Evolutionary conservation across 1,140 invertebrate genomes (phyloP), one percentile per base, ranked within the genome.

Genomic region (Portunus trituberculatus): DNA sequence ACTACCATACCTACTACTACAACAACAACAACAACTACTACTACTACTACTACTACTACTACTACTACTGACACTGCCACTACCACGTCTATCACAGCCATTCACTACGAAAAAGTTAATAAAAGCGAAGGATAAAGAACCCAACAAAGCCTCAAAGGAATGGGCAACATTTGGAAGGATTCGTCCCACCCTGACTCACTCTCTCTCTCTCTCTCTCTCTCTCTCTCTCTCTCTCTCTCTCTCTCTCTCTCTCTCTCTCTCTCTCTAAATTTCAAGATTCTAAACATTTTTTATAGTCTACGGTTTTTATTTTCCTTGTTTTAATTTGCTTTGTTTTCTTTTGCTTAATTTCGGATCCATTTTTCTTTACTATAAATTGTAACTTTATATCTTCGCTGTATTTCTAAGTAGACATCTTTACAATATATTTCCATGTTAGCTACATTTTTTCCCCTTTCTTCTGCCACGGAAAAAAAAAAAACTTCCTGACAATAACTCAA

Each of bases 171-270:
- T 76, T 76, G 67, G 20, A n/a, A 76, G 67, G 67, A 76, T 76
- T 76, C 67, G 67, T 76, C n/a, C 6, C 67, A 76, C 20, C 20
- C 4, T n/a, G 67, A 1, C 7, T n/a, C n/a, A n/a, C 67, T 25
- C n/a, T n/a, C 67, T n/a, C n/a, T 76, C 67, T 76, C 67, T 76
- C 67, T 76, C 67, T 76, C 67, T 76, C 67, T 76, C 67, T 76
- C 67, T 76, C 67, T 76, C 67, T 76, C 67, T 76, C 67, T 76
- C 67, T 76, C 67, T 76, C 20, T 76, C 67, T 76, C 20, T 76
- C 67, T 76, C 20, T 76, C 67, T 76, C 20, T 76, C 67, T 76
- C 20, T 76, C 67, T 76, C 20, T 76, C 67, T 76, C 20, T 76
- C 67, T 76, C 20, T 76, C 67, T 76, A 8, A 2, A 39, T 39